Conservation (phyloP, 1,140 invertebrate species). For the Drosophila asahinai region DNA sequence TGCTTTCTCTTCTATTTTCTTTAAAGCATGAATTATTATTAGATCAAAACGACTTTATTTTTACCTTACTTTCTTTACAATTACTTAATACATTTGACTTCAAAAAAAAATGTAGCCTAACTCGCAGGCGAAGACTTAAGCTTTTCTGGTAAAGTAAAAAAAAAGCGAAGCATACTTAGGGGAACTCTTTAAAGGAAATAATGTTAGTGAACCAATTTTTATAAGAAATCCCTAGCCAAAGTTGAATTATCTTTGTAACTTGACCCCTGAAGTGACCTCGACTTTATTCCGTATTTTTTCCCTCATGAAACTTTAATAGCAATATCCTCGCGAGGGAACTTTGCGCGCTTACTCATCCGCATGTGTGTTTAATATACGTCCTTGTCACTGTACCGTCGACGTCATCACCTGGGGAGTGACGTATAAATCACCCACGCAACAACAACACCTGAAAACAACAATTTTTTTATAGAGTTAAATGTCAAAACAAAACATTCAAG, state of each 20-base stretch:
- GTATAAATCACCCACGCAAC: slow-evolving; percentile 40
- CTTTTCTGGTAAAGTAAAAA: not conserved
- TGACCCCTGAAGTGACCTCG: slow-evolving; percentile 2
- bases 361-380: slow-evolving; percentile 8
- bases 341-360: slow-evolving; percentile 31
- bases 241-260: not conserved
- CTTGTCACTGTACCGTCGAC: slow-evolving; percentile 18
- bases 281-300: not conserved
- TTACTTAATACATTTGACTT: not conserved
- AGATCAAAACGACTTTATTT: not conserved
- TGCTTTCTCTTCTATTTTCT: not conserved
- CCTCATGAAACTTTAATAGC: slow-evolving; percentile 14
- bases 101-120: slow-evolving; percentile 10
- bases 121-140: not conserved
- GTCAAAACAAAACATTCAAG: slow-evolving; percentile 63
- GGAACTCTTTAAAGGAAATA: too few species aligned
- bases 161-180: slow-evolving; percentile 4
- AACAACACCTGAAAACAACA: slow-evolving; percentile 23
- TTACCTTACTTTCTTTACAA: not conserved
- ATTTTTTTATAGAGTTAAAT: slow-evolving; percentile 37
- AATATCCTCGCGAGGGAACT: not conserved
- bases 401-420: slow-evolving; percentile 36
- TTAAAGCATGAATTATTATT: too few species aligned
- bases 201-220: not conserved
- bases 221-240: not conserved